Evolutionary conservation across 2,888 invertebrate species (phyloP).

Genomic region (Trichopoda pennipes): DNA sequence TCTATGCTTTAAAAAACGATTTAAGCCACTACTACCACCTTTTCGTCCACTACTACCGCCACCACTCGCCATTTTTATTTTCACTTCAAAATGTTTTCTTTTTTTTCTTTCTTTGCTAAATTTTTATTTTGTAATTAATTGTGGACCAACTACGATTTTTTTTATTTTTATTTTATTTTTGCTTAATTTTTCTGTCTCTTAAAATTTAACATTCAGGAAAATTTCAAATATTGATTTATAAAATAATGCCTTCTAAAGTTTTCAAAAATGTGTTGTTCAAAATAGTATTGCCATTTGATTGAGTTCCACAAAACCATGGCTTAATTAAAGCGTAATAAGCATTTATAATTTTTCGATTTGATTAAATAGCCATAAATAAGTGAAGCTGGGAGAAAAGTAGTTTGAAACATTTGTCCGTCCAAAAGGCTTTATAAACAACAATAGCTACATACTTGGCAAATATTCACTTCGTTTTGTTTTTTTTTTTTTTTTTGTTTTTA

Average conservation of each 20-base stretch:
- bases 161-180: conserved; percentile 12
- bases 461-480: no score
- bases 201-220: conserved; percentile 18
- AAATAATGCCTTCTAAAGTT: conserved; percentile 20
- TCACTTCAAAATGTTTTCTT: conserved; percentile 23
- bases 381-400: no score
- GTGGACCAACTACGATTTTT: not conserved
- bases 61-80: conserved; percentile 72
- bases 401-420: no score
- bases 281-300: not conserved
- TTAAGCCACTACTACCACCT: conserved; percentile 57
- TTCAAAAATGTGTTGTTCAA: conserved; percentile 2
- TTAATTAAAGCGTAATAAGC: no score
- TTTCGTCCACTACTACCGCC: conserved; percentile 55
- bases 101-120: conserved; percentile 23
- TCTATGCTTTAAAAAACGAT: conserved; percentile 32
- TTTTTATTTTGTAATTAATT: not conserved
- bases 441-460: no score
- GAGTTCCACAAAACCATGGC: no score
- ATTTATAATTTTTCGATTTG: no score
- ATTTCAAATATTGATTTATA: conserved; percentile 43
- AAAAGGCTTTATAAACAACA: no score
- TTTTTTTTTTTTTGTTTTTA: no score
- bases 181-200: conserved; percentile 4
- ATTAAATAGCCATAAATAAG: no score